phyloP scores from a whole-genome alignment of 2,113 vertebrate genomes.

The Larimichthys polyactis region DNA sequence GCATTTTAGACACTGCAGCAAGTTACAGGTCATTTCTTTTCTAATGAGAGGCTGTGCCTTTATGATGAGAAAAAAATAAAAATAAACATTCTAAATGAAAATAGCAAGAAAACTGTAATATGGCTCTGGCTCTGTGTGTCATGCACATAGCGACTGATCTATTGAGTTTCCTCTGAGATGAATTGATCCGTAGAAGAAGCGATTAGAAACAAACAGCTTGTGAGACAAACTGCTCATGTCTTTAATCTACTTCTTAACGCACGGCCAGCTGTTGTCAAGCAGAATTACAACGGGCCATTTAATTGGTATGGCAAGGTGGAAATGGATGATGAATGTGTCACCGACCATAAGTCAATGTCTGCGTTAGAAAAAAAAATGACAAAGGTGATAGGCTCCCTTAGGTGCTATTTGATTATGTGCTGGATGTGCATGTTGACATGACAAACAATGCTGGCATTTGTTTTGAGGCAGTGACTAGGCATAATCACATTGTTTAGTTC shows the following conservation, averaged over 20 bases:
- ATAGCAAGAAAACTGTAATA: slow-evolving; percentile 68
- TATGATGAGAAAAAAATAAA: slow-evolving; percentile 15
- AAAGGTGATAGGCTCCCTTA: slow-evolving; percentile 27
- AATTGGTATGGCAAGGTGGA: slow-evolving; percentile 38
- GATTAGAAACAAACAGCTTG: slow-evolving; percentile 74
- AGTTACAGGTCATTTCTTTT: slow-evolving; percentile 50
- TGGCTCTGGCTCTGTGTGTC: slow-evolving; percentile 51
- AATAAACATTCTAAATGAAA: slow-evolving; percentile 39
- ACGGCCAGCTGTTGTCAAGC: slow-evolving; percentile 33
- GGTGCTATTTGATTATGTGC: slow-evolving; percentile 22
- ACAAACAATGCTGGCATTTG: background rate
- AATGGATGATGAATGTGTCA: slow-evolving; percentile 45
- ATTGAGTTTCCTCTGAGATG: slow-evolving; percentile 64
- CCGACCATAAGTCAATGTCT: slow-evolving; percentile 23
- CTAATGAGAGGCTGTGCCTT: slow-evolving; percentile 47
- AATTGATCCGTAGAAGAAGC: slow-evolving; percentile 70
- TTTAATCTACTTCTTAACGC: slow-evolving; percentile 50
- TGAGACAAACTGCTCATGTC: slow-evolving; percentile 55
- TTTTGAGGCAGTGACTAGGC: background rate
- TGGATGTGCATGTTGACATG: background rate
- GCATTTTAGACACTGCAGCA: background rate
- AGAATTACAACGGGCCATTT: slow-evolving; percentile 55
- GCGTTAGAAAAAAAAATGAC: background rate
- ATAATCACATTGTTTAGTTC: background rate
- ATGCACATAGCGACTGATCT: slow-evolving; percentile 71